Conservation (phyloP, 2,888 invertebrate genomes). For the Amblyteles armatorius region DNA sequence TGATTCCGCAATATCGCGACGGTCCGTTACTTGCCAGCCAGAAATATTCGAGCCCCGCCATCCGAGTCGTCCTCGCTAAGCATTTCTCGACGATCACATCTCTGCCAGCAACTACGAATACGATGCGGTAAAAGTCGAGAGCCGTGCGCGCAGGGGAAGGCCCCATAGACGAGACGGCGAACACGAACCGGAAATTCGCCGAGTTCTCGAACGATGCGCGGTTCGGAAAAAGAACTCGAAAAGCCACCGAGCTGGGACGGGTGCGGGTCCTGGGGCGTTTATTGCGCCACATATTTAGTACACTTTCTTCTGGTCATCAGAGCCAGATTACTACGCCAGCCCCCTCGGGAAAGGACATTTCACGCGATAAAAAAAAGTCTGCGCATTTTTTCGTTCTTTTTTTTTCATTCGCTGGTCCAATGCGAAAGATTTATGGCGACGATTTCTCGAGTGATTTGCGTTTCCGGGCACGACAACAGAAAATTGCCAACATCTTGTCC, state of each 20-base stretch:
- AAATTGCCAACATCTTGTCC: constrained; percentile 56
- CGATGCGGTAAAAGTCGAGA: neutral
- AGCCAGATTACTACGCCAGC: neutral
- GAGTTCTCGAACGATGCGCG: constrained; percentile 51
- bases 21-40: constrained; percentile 13
- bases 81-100: constrained; percentile 46
- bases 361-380: neutral
- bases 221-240: neutral
- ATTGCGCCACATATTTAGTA: constrained; percentile 9
- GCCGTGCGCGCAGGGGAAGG: neutral
- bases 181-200: constrained; percentile 61
- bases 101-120: neutral
- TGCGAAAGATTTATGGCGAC: constrained; percentile 63
- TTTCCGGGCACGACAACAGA: constrained; percentile 65
- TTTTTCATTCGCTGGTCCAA: constrained; percentile 37
- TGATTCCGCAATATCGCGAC: constrained; percentile 34
- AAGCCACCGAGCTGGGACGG: neutral
- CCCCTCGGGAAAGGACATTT: neutral
- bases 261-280: neutral
- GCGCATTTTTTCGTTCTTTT: constrained; percentile 35
- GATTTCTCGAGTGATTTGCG: constrained; percentile 70
- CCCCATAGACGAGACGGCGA: constrained; percentile 5
- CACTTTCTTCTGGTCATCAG: constrained; percentile 17
- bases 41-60: constrained; percentile 9
- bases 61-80: constrained; percentile 38